A percentile compares a stretch with the other conserved stretches of the same genome.
Conservation (phyloP, 2,113 vertebrate species). For the Paracanthobrama guichenoti region DNA sequence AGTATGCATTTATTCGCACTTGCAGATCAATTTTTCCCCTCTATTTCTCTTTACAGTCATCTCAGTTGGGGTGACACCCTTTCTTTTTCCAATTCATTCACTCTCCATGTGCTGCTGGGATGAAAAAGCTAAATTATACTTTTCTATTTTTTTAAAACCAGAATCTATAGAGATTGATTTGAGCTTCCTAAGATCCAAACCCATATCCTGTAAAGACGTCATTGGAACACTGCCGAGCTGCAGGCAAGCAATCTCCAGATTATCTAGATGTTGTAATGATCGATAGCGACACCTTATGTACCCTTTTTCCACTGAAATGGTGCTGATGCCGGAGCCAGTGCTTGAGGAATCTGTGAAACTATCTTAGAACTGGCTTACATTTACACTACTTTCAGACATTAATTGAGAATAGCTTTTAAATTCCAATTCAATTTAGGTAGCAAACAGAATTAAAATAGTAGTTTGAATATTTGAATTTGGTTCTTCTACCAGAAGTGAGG, state of each 20-base stretch:
- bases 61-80: background rate
- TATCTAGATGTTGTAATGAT: slow-evolving; percentile 73
- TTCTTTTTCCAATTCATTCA: slow-evolving; percentile 30
- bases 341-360: background rate
- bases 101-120: slow-evolving; percentile 53
- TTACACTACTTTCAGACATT: background rate
- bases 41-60: slow-evolving; percentile 25
- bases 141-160: slow-evolving; percentile 46
- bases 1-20: background rate
- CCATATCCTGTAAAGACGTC: slow-evolving; percentile 69
- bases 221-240: slow-evolving; percentile 71
- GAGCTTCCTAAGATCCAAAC: slow-evolving; percentile 77
- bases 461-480: too few species aligned
- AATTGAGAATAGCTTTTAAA: background rate
- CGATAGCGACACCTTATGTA: slow-evolving; percentile 67
- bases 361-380: background rate
- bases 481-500: too few species aligned
- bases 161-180: slow-evolving; percentile 76
- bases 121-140: slow-evolving; percentile 69
- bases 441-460: too few species aligned
- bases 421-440: background rate
- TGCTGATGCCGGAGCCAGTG: background rate
- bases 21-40: background rate
- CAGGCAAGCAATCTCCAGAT: slow-evolving; percentile 69
- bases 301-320: slow-evolving; percentile 16